A percentile compares a stretch with the other conserved stretches of the same genome.
Conservation (phyloP, 2,888 invertebrate species). For the Phengaris alcon region DNA sequence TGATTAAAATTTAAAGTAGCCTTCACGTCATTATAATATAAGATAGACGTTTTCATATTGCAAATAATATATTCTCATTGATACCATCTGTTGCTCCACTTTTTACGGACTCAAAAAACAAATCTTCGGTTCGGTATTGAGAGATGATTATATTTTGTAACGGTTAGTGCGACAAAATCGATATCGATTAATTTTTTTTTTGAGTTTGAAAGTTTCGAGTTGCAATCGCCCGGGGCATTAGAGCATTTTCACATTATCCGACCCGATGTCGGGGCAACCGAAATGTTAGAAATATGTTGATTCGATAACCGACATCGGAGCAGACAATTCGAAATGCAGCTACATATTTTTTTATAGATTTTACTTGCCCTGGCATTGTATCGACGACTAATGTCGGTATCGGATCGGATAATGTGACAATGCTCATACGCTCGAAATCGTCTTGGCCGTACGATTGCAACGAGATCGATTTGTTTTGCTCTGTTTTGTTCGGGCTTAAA, state of each 20-base stretch:
- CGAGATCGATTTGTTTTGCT: constrained; percentile 71
- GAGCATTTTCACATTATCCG: constrained; percentile 44
- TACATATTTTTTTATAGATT: not conserved
- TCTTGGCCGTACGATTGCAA: constrained; percentile 73
- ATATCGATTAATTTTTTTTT: constrained; percentile 71
- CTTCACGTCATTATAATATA: not conserved
- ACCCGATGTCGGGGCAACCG: not conserved
- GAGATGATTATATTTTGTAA: constrained; percentile 62
- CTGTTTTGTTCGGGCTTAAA: constrained; percentile 74
- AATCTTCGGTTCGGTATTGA: constrained; percentile 52
- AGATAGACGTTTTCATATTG: not conserved
- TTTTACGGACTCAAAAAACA: constrained; percentile 47
- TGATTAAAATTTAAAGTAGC: not conserved
- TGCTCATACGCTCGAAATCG: constrained; percentile 52
- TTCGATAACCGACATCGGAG: not conserved
- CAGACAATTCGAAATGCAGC: not conserved
- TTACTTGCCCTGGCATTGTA: too few species aligned
- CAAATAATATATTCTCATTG: not conserved
- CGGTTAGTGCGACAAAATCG: constrained; percentile 68
- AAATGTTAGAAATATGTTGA: not conserved
- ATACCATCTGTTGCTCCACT: constrained; percentile 41
- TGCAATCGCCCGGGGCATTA: constrained; percentile 59
- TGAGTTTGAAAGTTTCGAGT: constrained; percentile 59
- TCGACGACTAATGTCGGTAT: not conserved
- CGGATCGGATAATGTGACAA: not conserved